Evolutionary conservation across 2,797 vertebrate species (phyloP).

Genomic region (Anolis apletophallus): DNA sequence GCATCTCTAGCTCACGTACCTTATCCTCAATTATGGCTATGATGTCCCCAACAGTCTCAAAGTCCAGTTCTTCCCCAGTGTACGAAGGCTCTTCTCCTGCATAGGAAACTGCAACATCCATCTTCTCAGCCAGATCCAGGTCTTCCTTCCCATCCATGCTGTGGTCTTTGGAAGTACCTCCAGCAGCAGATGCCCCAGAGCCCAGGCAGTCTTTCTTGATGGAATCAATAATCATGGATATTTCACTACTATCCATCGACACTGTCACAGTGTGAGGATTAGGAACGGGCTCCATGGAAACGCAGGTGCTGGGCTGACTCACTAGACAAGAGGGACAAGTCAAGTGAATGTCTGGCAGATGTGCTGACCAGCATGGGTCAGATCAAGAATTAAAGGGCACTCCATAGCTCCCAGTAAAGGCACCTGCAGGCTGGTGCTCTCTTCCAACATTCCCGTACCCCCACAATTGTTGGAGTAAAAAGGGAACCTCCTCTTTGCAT

Average conservation of each 20-base stretch:
- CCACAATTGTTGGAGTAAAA: constrained; percentile 48
- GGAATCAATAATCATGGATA: constrained; percentile 87
- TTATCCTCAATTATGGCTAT: constrained; percentile 98
- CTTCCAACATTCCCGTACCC: constrained; percentile 36
- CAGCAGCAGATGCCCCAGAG: constrained; percentile 81
- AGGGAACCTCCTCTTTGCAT: constrained; percentile 53
- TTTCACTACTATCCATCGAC: constrained; percentile 85
- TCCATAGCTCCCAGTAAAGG: constrained; percentile 39
- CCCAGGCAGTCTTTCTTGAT: constrained; percentile 83
- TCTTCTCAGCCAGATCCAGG: constrained; percentile 88
- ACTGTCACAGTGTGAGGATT: constrained; percentile 84
- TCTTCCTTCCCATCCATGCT: constrained; percentile 85
- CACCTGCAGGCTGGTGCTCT: background rate
- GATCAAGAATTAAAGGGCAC: constrained; percentile 40
- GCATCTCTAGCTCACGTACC: constrained; percentile 75
- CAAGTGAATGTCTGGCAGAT: constrained; percentile 40
- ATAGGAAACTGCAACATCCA: constrained; percentile 90
- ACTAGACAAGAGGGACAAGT: constrained; percentile 75
- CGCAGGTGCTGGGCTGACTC: constrained; percentile 80
- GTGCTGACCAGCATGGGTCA: constrained; percentile 47
- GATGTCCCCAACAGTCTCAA: constrained; percentile 96
- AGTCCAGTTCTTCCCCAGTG: constrained; percentile 93
- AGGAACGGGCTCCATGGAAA: constrained; percentile 79
- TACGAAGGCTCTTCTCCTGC: constrained; percentile 92
- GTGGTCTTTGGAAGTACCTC: constrained; percentile 78